Evolutionary conservation across 2,888 invertebrate genomes (phyloP), one percentile per base, ranked within the genome.

Genomic region (Chymomyza caudatula): DNA sequence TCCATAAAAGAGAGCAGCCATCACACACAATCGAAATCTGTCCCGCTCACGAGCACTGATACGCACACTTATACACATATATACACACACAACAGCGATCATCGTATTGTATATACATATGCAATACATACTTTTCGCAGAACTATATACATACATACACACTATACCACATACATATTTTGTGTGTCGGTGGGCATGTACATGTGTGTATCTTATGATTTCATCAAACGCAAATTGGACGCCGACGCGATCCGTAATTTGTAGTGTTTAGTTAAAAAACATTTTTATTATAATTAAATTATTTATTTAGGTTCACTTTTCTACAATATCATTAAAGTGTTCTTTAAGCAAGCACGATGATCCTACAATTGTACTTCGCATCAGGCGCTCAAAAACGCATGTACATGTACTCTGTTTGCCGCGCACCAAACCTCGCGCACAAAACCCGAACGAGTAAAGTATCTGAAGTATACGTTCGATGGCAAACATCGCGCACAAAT

Each of bases 351-450:
- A 37, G 29, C 29, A 37, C 29, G 29, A 4, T 37, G 29, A 37
- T 37, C 29, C 29, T 8, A 37, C 29, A 11, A 37, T 37, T 37
- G 29, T 11, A 37, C 29, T 37, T 37, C 11, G 29, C 29, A 37
- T 37, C 29, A 42, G 42, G 29, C 58, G 29, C 58, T 47, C 58
- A 49, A 44, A 58, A 58, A 19, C 13, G 58, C 58, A 58, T 29
- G 58, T 58, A 44, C 58, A 29, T 49, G 19, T 44, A 44, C 44
- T 17, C 22, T 5, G 23, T 23, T 52, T 52, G 52, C 74, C 71
- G 71, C 71, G 53, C 65, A 51, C 58, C 54, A 63, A 74, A 69
- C 76, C 63, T 60, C 65, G 56, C 73, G 69, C 73, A 76, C 68
- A 74, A 71, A 75, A 72, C 76, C 76, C 65, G 64, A 65, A 55